Percentiles rank a stretch among this genome's conserved stretches.
Conservation (phyloP, 2,888 invertebrate species). For the Aelia acuminata region DNA sequence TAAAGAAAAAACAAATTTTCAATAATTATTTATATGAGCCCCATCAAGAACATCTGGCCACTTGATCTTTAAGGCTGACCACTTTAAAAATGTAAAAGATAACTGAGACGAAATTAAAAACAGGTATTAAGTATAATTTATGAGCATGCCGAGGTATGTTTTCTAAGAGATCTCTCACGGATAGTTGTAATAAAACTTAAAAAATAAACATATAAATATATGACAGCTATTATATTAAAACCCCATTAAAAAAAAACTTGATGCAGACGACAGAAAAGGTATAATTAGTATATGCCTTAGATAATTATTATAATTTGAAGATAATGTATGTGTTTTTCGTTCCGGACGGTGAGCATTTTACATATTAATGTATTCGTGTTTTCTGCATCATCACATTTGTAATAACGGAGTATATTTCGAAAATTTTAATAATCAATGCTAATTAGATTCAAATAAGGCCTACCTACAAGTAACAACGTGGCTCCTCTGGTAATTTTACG, state of each 20-base stretch:
- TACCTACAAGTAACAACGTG: not conserved
- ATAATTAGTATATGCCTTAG: constrained; percentile 16
- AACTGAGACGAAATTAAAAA: not conserved
- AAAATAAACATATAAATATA: constrained; percentile 3
- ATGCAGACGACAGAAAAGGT: not conserved
- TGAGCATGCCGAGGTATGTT: not conserved
- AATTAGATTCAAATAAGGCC: constrained; percentile 13
- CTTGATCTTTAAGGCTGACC: not conserved
- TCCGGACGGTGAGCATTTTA: constrained; percentile 12
- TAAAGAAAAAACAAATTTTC: not conserved
- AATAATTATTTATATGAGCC: not conserved
- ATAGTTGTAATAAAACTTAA: constrained; percentile 14
- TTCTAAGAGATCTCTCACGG: not conserved
- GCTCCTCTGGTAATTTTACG: not conserved
- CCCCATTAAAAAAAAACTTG: not conserved
- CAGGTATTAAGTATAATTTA: constrained; percentile 26
- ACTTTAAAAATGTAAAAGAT: not conserved
- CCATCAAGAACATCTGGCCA: not conserved
- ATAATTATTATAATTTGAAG: constrained; percentile 16
- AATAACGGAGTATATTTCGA: not conserved
- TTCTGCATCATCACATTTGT: constrained; percentile 18
- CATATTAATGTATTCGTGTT: constrained; percentile 41
- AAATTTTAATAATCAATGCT: not conserved
- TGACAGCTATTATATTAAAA: not conserved
- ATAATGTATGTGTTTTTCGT: constrained; percentile 29